Percentiles rank a stretch among this genome's conserved stretches.
These are phyloP conservation scores for Brenthis hecate DNA, from an alignment of 2,888 invertebrate species.

Conservation along the genomic window DNA sequence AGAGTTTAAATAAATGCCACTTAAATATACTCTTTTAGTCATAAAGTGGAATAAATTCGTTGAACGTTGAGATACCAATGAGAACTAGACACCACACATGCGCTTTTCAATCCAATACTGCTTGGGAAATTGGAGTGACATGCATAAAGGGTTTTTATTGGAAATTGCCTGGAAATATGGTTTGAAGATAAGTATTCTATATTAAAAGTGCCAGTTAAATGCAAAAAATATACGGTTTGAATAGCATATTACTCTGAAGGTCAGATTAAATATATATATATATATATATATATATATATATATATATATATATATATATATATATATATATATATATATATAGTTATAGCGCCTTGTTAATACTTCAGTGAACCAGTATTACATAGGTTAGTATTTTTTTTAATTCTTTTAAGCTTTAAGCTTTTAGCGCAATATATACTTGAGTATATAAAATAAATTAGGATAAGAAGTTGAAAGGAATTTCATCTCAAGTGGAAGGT, in stretches of 20 bases:
- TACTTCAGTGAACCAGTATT: too few species aligned
- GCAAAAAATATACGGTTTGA: too few species aligned
- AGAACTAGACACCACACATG: slow-evolving; percentile 15
- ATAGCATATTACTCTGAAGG: too few species aligned
- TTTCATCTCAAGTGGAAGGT: slow-evolving; percentile 20
- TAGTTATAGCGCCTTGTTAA: too few species aligned
- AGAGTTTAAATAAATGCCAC: background rate
- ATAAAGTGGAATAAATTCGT: background rate
- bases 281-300: too few species aligned
- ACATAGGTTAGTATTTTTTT: too few species aligned
- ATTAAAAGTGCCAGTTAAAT: background rate
- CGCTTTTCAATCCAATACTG: slow-evolving; percentile 11
- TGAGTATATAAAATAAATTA: slow-evolving; percentile 8
- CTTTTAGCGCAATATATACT: background rate
- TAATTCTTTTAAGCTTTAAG: too few species aligned
- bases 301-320: too few species aligned
- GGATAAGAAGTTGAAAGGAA: slow-evolving; percentile 10
- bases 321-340: too few species aligned
- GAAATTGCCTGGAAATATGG: background rate
- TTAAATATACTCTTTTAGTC: background rate
- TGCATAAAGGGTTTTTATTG: slow-evolving; percentile 15
- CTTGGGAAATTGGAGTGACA: slow-evolving; percentile 13
- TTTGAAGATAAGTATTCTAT: background rate
- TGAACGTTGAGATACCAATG: slow-evolving; percentile 3
- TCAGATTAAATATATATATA: too few species aligned